These are phyloP conservation scores for Nyctibius grandis DNA, from an alignment of 2,797 vertebrate genomes.

Conservation along the genomic window DNA sequence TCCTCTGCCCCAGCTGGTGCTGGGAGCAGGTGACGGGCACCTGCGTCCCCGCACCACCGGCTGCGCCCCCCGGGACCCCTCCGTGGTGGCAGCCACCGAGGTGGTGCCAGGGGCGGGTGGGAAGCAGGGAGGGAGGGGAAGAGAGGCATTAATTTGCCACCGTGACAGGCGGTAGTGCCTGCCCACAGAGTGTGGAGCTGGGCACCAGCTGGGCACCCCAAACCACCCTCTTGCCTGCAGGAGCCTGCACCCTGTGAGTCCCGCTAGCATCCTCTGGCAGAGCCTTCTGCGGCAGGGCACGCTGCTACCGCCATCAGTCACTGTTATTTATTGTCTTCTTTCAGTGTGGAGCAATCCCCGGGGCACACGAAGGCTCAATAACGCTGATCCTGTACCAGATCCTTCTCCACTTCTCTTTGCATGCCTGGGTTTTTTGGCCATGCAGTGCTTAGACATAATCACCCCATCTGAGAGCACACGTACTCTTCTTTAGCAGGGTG, in stretches of 20 bases:
- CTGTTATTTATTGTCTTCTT: background rate
- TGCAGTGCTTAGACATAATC: background rate
- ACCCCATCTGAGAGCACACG: background rate
- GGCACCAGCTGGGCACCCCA: background rate
- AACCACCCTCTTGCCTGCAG: background rate
- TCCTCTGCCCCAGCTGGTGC: background rate
- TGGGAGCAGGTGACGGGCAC: constrained; percentile 23
- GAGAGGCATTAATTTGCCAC: background rate
- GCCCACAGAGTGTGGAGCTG: background rate
- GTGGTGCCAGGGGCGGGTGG: background rate
- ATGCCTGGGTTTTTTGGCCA: background rate
- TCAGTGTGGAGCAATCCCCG: background rate
- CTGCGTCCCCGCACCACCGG: background rate
- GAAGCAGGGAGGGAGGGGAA: background rate
- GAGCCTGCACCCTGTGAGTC: background rate
- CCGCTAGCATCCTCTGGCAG: background rate
- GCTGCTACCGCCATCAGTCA: background rate
- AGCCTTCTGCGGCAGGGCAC: background rate
- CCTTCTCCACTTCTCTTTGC: background rate
- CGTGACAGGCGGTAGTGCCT: background rate
- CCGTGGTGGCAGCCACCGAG: rapidly evolving
- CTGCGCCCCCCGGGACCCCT: background rate
- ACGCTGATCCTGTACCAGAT: background rate
- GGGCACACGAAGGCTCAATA: background rate
- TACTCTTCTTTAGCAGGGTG: background rate